Percentiles rank a stretch among this genome's conserved stretches.
Conservation (phyloP, 2,113 vertebrate species). For the Ceyx cyanopectus region DNA sequence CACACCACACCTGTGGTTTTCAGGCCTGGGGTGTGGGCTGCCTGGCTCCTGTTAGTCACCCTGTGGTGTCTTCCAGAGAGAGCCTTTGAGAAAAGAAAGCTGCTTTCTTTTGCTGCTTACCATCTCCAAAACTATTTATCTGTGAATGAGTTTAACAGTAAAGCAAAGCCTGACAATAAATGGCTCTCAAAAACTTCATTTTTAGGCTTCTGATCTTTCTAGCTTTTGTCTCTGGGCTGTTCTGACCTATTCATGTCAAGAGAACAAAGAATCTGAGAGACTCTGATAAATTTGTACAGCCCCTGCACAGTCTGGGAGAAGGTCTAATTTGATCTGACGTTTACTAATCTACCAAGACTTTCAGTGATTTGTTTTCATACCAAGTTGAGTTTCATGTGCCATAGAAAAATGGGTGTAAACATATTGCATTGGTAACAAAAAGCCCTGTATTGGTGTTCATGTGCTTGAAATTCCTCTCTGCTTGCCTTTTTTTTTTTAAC, state of each 20-base stretch:
- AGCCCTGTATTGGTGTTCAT: neutral
- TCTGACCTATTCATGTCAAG: slow-evolving; percentile 35
- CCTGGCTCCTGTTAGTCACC: neutral
- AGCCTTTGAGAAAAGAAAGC: neutral
- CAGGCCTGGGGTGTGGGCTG: rapidly evolving
- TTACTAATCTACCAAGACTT: slow-evolving; percentile 54
- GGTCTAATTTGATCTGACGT: slow-evolving; percentile 31
- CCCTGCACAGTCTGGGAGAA: neutral
- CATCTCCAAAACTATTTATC: neutral
- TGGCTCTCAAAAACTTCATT: neutral
- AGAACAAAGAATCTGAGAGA: slow-evolving; percentile 28
- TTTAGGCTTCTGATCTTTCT: neutral
- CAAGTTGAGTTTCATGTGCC: neutral
- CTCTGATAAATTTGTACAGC: slow-evolving; percentile 11
- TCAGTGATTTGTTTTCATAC: slow-evolving; percentile 45
- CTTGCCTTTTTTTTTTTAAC: neutral
- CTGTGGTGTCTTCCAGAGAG: neutral
- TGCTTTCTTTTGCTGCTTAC: neutral
- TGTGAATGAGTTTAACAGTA: neutral
- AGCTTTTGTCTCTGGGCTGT: neutral
- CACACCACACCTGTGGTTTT: neutral
- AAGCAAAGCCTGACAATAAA: neutral
- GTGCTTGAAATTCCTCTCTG: neutral
- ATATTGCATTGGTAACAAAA: neutral
- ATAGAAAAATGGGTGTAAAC: neutral